Evolutionary conservation across 2,113 vertebrate species (phyloP).

Genomic region (Andinoacara biseriatus): DNA sequence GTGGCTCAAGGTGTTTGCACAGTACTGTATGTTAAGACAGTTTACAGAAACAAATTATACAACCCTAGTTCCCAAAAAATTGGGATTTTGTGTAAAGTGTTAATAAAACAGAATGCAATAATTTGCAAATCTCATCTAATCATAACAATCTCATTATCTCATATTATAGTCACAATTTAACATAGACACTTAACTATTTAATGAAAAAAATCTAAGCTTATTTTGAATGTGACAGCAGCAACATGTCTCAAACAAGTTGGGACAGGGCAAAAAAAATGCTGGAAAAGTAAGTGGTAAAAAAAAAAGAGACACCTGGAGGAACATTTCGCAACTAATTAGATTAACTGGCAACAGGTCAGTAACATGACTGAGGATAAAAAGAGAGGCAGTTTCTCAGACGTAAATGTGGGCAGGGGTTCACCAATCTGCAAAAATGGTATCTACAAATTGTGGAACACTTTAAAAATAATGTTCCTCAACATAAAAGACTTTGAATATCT

Average conservation of each 20-base stretch:
- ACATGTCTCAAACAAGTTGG: neutral
- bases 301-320: neutral
- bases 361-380: no score
- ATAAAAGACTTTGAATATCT: no score
- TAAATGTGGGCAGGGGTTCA: no score
- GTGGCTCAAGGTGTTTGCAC: neutral
- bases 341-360: neutral
- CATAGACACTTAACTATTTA: neutral
- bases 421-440: no score
- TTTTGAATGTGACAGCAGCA: neutral
- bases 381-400: no score
- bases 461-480: no score
- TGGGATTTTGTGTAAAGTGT: accelerated
- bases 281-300: neutral
- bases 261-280: neutral
- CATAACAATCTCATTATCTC: no score
- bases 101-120: neutral
- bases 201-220: neutral
- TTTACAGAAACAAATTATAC: neutral
- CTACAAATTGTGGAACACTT: no score
- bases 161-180: neutral
- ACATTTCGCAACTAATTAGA: accelerated
- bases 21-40: neutral
- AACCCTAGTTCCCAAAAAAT: neutral
- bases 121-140: neutral